Conservation (phyloP, 2,797 vertebrate genomes). For the Onychomys arenicola region DNA sequence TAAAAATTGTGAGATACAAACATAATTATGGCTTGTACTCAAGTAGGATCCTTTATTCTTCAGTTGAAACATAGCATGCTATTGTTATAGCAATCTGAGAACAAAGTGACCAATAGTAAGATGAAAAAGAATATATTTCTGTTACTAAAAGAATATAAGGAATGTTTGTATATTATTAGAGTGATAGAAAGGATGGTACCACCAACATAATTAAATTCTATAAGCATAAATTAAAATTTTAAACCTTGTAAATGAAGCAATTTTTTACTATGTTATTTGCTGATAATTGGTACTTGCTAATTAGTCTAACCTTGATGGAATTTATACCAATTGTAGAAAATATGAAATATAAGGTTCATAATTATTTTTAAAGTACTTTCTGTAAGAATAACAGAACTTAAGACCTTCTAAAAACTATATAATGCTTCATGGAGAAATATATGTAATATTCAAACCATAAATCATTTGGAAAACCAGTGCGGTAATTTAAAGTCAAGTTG, state of each 20-base stretch:
- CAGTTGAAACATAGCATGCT: not conserved
- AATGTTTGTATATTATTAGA: not conserved
- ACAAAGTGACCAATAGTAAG: not conserved
- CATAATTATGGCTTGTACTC: not conserved
- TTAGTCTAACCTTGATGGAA: not conserved
- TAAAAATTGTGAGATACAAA: not conserved
- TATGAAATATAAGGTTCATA: not conserved
- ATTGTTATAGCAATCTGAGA: not conserved
- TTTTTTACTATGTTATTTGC: not conserved
- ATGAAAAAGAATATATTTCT: fast-evolving
- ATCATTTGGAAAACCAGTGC: not conserved
- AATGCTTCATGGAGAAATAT: not conserved
- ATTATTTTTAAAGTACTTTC: not conserved
- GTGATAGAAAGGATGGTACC: not conserved
- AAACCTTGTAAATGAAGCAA: not conserved
- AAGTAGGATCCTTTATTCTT: not conserved
- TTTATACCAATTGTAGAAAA: not conserved
- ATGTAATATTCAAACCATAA: not conserved
- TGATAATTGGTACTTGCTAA: not conserved
- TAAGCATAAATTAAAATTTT: not conserved
- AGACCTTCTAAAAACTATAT: not conserved
- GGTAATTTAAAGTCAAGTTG: not conserved
- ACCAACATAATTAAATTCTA: not conserved
- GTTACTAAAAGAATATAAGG: not conserved
- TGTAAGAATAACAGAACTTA: not conserved